A percentile compares a stretch with the other conserved stretches of the same genome.
These are phyloP conservation scores for Sebastes taczanowskii DNA, from an alignment of 2,797 vertebrate species.

Conservation along the genomic window DNA sequence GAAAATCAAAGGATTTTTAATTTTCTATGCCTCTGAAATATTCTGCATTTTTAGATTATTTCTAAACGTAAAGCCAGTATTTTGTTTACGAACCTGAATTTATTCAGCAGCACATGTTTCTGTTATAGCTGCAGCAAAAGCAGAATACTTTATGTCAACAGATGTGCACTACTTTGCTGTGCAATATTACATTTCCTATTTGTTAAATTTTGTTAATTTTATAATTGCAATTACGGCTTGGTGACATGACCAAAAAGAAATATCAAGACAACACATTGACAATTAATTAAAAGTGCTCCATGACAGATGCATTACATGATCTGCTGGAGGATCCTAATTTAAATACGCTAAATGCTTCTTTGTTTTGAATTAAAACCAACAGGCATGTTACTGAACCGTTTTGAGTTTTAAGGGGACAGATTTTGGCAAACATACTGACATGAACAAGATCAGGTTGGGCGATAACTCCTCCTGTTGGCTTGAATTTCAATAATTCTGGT, in stretches of 20 bases:
- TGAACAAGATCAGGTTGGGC: neutral
- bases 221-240: neutral
- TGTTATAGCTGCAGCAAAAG: neutral
- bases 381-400: neutral
- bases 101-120: neutral
- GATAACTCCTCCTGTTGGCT: neutral
- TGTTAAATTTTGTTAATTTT: neutral
- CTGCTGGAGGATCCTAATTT: neutral
- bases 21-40: conserved; percentile 28
- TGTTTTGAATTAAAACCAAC: neutral
- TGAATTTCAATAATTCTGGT: neutral
- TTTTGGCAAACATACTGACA: neutral
- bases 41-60: conserved; percentile 6
- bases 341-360: conserved; percentile 7
- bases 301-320: neutral
- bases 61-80: conserved; percentile 24
- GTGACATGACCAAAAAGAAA: neutral
- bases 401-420: neutral
- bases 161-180: neutral
- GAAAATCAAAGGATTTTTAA: conserved; percentile 12
- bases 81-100: conserved; percentile 19
- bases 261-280: neutral
- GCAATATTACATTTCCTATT: conserved; percentile 10
- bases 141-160: neutral
- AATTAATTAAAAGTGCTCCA: neutral